These are phyloP conservation scores for Atethmia centrago DNA, from an alignment of 2,888 invertebrate species.

Conservation along the genomic window DNA sequence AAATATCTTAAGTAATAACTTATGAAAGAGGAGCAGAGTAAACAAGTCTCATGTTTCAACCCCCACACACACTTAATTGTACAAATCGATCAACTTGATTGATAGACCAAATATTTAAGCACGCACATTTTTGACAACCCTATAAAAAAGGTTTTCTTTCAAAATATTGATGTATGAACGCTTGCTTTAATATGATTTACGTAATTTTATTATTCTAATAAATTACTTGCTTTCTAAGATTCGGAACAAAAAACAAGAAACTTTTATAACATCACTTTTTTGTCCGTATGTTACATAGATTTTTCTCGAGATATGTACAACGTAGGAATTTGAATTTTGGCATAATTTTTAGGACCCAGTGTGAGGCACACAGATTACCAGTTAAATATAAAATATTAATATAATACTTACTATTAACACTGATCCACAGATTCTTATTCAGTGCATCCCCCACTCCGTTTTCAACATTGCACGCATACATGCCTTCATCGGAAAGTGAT, in stretches of 20 bases:
- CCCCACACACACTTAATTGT: constrained; percentile 29
- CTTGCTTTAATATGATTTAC: not conserved
- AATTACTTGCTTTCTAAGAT: no score
- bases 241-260: no score
- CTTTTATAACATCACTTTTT: no score
- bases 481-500: constrained; percentile 85
- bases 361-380: no score
- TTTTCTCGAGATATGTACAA: no score
- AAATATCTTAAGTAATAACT: not conserved
- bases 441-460: constrained; percentile 87
- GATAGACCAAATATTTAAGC: constrained; percentile 45
- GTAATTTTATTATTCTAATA: no score
- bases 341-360: no score
- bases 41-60: constrained; percentile 47
- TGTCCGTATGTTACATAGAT: no score
- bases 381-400: no score
- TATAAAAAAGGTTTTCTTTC: not conserved
- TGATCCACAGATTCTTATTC: constrained; percentile 87
- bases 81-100: constrained; percentile 57
- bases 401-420: constrained; percentile 86
- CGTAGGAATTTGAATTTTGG: no score
- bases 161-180: not conserved
- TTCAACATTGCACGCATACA: constrained; percentile 88
- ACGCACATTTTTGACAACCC: constrained; percentile 27
- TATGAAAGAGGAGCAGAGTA: constrained; percentile 36